Evolutionary conservation across 2,888 invertebrate species (phyloP).

Genomic region (Epistrophe grossulariae): DNA sequence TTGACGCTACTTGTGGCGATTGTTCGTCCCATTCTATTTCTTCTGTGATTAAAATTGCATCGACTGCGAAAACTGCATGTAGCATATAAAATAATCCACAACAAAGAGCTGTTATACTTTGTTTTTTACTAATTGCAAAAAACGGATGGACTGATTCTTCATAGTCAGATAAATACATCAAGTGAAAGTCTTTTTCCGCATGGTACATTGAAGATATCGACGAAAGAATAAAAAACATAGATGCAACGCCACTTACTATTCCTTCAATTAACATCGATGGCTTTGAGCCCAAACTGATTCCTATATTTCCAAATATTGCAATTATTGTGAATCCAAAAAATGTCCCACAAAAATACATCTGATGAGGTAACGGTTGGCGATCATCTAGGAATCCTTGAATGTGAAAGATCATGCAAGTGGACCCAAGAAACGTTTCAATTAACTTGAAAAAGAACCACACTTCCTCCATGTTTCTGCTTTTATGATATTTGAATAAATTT

Average conservation of each 20-base stretch:
- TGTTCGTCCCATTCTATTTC: slow-evolving; percentile 30
- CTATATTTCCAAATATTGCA: slow-evolving; percentile 78
- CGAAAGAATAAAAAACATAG: slow-evolving; percentile 74
- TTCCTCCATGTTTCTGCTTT: slow-evolving; percentile 77
- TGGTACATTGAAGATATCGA: slow-evolving; percentile 78
- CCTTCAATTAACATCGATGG: slow-evolving; percentile 77
- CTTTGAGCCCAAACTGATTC: slow-evolving; percentile 70
- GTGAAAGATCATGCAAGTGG: slow-evolving; percentile 78
- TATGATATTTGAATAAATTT: neutral
- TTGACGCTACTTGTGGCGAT: slow-evolving; percentile 19
- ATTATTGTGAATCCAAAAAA: slow-evolving; percentile 78
- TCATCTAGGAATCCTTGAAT: slow-evolving; percentile 77
- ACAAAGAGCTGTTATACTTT: slow-evolving; percentile 78
- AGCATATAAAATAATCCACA: slow-evolving; percentile 78
- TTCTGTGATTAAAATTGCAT: slow-evolving; percentile 68
- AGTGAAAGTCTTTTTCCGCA: slow-evolving; percentile 78
- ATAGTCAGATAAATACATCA: slow-evolving; percentile 77
- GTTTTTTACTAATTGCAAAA: slow-evolving; percentile 78
- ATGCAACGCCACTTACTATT: slow-evolving; percentile 68
- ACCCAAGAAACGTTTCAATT: slow-evolving; percentile 76
- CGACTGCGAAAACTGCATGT: slow-evolving; percentile 79
- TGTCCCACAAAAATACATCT: slow-evolving; percentile 79
- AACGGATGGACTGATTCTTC: slow-evolving; percentile 78
- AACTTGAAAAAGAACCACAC: slow-evolving; percentile 79
- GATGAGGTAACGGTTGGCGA: slow-evolving; percentile 77